Percentiles rank a stretch among this genome's conserved stretches.
phyloP scores from a whole-genome alignment of 2,113 vertebrate species.

The Empidonax traillii region DNA sequence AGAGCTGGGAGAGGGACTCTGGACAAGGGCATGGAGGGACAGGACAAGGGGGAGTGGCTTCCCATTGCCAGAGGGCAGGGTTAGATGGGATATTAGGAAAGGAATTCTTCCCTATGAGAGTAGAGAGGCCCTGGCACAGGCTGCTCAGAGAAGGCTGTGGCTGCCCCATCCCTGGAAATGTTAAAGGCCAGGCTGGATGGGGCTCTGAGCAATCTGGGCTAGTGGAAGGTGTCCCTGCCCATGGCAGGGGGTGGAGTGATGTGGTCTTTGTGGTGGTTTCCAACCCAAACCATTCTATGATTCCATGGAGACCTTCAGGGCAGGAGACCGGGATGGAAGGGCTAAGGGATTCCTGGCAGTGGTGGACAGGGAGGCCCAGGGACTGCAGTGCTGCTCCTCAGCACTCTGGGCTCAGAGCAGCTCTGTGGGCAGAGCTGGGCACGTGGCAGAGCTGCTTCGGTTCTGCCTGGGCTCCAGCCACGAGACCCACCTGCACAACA shows the following conservation, averaged over 20 bases:
- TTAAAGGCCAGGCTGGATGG: fast-evolving
- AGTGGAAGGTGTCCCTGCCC: background rate
- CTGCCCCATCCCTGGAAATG: background rate
- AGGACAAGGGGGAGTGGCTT: background rate
- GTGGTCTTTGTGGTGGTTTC: background rate
- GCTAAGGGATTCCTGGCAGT: background rate
- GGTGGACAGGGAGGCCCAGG: background rate
- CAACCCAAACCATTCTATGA: background rate
- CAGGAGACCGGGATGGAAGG: background rate
- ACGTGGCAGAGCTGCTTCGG: fast-evolving
- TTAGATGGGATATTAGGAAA: background rate
- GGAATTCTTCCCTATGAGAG: fast-evolving
- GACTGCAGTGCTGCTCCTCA: background rate
- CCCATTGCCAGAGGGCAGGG: background rate
- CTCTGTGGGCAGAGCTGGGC: background rate
- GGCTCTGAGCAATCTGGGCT: fast-evolving
- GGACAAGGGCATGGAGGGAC: background rate
- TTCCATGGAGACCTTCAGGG: background rate
- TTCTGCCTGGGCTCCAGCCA: background rate
- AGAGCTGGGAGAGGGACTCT: background rate
- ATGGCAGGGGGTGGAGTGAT: background rate
- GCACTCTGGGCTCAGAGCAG: background rate
- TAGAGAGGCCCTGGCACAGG: fast-evolving
- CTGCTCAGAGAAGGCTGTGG: background rate
- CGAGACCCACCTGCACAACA: background rate